Base-by-base conservation (phyloP, 2,888 invertebrate species). In the Lasius fuliginosus region DNA sequence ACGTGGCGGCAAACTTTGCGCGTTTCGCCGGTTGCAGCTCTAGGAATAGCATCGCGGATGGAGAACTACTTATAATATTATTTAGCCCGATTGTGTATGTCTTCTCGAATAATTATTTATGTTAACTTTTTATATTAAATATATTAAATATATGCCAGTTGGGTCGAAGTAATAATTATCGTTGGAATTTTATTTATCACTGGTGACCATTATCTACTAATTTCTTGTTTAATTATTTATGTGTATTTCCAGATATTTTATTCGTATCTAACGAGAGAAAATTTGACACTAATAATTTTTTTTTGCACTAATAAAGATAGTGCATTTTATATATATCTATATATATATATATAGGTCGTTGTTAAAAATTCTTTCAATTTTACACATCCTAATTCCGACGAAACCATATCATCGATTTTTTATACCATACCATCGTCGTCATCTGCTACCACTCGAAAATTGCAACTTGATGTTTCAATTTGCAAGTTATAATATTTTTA, bases 1-100 rank as follows among this genome's bases (percentile, higher is more conserved):
- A 68, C 68, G 77, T 77, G 77, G 40, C 68, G 18, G 23, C 60
- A 36, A 49, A 49, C 73, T 49, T 27, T 23, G 33, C 27, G 60
- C 18, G 56, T 46, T 11, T 15, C 9, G 12, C 56, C 30, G 68
- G 40, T 36, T 5, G 60, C 12, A 30, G 8, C 15, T 1, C 56
- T n/a, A 27, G 27, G 12, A 56, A 56, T 15, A 36, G 33, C 33
- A 5, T 40, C 27, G 68, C n/a, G 42, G 11, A 46, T 33, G 18
- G 5, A 18, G 3, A 18, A 49, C 58, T 46, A 33, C 12, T 46
- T 46, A 3, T 18, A 1, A 33, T 36, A 53, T 8, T n/a, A 42
- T n/a, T n/a, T 36, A 56, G n/a, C n/a, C n/a, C 27, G 2, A 33
- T 33, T 33, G 36, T 12, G 8, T 12, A 5, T 18, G 3, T 62